Evolutionary conservation across 2,888 invertebrate species (phyloP), one percentile per base, ranked within the genome.

Genomic region (Macaria liturata): DNA sequence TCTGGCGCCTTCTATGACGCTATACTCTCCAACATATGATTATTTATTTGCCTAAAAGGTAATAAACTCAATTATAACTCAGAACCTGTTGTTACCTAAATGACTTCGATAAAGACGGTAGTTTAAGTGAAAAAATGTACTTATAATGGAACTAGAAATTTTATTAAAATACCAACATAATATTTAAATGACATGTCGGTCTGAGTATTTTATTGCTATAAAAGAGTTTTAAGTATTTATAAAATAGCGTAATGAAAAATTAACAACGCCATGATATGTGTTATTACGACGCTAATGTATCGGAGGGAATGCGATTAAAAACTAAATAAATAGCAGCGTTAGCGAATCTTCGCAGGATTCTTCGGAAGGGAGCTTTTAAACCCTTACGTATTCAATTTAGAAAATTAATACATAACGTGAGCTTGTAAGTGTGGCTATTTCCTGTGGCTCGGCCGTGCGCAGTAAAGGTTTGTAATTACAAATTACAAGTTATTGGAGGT

Each of bases 401-500:
- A 72, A 83, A 84, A 83, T 81, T 72, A 80, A 80, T 78, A 75
- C 78, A 81, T 81, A 80, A 79, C 72, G 74, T 76, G 70, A 68
- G 78, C 75, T 77, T 77, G 82, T 84, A 82, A 86, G 83, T 78
- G 80, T 80, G 78, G 81, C 75, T 80, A 82, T 85, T 86, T 87
- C 83, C 86, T 83, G 81, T 72, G 81, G 80, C 83, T 79, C 76
- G 76, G 80, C 80, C 77, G 80, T 81, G 81, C 81, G 83, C 85
- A 81, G 84, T 87, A 83, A 87, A 88, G 84, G 82, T 83, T 86
- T 83, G 86, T 91, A 89, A 90, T 89, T 88, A 88, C 86, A 85
- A 85, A 88, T 87, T 88, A 87, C 87, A 86, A 86, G 85, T 85
- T 88, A 86, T 88, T 78, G 81, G 84, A 89, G 91, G 90, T 90